phyloP scores from a whole-genome alignment of 2,113 vertebrate genomes.

The Scolopax mira region DNA sequence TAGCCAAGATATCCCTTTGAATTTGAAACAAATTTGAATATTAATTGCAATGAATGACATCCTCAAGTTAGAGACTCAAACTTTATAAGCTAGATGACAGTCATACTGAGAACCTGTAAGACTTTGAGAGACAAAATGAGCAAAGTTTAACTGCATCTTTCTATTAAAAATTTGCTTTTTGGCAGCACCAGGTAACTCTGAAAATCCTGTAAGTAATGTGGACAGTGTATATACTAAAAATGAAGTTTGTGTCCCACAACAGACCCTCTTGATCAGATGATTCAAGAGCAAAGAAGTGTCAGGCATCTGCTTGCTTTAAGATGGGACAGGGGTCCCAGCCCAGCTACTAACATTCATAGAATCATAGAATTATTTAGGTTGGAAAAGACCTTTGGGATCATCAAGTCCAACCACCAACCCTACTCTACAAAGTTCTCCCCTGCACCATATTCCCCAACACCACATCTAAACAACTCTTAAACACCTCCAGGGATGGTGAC shows the following conservation, averaged over 20 bases:
- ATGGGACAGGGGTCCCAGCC: background rate
- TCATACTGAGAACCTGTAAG: background rate
- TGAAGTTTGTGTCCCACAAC: background rate
- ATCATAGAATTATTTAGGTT: no score
- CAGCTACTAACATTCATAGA: background rate
- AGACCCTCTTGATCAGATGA: background rate
- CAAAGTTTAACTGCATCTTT: background rate
- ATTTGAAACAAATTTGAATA: background rate
- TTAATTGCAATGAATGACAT: background rate
- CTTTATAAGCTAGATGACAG: background rate
- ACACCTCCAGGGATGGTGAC: no score
- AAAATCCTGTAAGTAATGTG: background rate
- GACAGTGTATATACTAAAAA: background rate
- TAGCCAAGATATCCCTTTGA: background rate
- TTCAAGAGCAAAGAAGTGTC: background rate
- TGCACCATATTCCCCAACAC: no score
- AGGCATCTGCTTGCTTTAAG: background rate
- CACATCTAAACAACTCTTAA: no score
- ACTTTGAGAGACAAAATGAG: background rate
- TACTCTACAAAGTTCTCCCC: no score
- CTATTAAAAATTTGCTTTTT: background rate
- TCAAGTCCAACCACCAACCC: no score
- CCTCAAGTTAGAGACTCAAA: background rate
- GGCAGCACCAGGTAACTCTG: background rate
- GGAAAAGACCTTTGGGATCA: no score